A percentile compares a stretch with the other conserved stretches of the same genome.
phyloP scores from a whole-genome alignment of 53 echinoderm and acorn worm species.

The Pentamera pediparva region DNA sequence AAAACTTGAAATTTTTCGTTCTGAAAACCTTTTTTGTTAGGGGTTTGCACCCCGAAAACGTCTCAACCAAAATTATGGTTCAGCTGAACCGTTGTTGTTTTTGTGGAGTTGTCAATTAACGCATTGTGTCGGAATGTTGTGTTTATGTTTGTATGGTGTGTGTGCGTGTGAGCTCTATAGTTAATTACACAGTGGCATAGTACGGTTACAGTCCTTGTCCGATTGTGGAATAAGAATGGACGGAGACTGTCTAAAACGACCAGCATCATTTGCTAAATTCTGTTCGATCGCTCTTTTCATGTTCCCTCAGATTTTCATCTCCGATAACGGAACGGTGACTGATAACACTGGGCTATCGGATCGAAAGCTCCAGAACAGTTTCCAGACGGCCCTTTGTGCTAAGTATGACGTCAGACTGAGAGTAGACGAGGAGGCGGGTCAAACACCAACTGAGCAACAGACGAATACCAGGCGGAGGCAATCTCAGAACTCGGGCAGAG shows the following conservation, averaged over 20 bases:
- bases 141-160: not conserved
- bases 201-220: no score
- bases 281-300: not conserved
- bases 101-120: not conserved
- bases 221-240: no score
- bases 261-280: no score
- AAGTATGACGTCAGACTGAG: constrained; percentile 36
- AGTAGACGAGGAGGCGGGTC: not conserved
- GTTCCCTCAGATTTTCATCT: constrained; percentile 45
- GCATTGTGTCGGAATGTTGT: not conserved
- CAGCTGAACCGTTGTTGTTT: not conserved
- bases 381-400: constrained; percentile 55
- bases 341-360: constrained; percentile 50
- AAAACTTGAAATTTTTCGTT: not conserved
- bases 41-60: no score
- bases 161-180: not conserved
- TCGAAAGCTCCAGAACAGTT: constrained; percentile 44
- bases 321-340: constrained; percentile 46
- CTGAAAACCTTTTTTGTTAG: no score
- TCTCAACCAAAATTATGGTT: no score
- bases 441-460: not conserved
- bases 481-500: not conserved
- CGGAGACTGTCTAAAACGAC: no score
- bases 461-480: not conserved
- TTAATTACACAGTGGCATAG: no score